Conservation (phyloP, 2,113 vertebrate genomes). For the Psophia crepitans region DNA sequence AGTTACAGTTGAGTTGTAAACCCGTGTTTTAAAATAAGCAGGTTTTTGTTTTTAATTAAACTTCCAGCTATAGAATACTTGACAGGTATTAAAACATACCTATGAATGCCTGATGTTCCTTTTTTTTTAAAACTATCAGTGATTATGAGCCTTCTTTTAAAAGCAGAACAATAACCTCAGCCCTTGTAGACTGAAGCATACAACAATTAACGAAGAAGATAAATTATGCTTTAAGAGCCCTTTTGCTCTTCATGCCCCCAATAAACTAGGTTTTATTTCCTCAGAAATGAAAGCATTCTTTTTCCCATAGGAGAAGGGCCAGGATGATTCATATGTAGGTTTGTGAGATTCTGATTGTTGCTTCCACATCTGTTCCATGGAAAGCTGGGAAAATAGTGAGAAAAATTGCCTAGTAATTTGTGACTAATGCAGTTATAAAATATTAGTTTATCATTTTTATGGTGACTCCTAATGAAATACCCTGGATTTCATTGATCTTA, state of each 20-base stretch:
- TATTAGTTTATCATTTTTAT: constrained; percentile 29
- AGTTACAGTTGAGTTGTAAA: background rate
- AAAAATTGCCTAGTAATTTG: background rate
- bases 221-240: constrained; percentile 9
- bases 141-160: background rate
- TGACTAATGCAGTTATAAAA: constrained; percentile 11
- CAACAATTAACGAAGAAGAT: background rate
- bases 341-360: background rate
- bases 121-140: background rate
- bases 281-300: background rate
- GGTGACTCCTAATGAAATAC: constrained; percentile 2
- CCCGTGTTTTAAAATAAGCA: background rate
- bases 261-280: constrained; percentile 18
- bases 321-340: background rate
- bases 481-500: background rate
- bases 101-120: background rate
- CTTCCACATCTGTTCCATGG: background rate
- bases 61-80: background rate
- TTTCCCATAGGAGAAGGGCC: background rate
- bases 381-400: background rate
- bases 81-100: background rate
- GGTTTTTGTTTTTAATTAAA: background rate
- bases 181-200: background rate
- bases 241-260: background rate
- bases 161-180: background rate